Percentiles rank a stretch among this genome's conserved stretches.
These are phyloP conservation scores for Pseudochirops corinnae DNA, from an alignment of 2,797 vertebrate species.

Conservation along the genomic window DNA sequence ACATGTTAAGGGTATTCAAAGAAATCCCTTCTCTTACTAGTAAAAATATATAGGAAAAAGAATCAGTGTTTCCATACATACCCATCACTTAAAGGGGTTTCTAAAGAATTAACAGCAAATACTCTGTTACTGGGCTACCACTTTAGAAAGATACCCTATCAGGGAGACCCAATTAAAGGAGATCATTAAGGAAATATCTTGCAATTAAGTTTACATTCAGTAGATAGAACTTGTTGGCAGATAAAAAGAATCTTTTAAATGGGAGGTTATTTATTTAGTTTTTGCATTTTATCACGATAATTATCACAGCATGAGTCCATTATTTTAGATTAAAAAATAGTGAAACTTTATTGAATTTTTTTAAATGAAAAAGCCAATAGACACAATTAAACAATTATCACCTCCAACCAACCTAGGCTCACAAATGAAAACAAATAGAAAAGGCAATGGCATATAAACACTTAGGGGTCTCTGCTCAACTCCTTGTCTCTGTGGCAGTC, in stretches of 20 bases:
- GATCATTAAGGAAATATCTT: constrained; percentile 82
- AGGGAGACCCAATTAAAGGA: constrained; percentile 78
- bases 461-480: constrained; percentile 60
- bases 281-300: constrained; percentile 78
- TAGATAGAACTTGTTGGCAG: constrained; percentile 78
- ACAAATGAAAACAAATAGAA: constrained; percentile 80
- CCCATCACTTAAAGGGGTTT: constrained; percentile 74
- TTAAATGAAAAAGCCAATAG: constrained; percentile 75
- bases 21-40: constrained; percentile 58
- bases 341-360: constrained; percentile 74
- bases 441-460: constrained; percentile 53
- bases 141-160: constrained; percentile 71
- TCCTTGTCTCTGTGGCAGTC: constrained; percentile 3
- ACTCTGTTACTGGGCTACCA: constrained; percentile 65
- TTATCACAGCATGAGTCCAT: constrained; percentile 78
- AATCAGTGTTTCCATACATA: constrained; percentile 73
- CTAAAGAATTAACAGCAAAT: constrained; percentile 66
- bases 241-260: constrained; percentile 80
- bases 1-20: constrained; percentile 45
- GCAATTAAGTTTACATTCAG: constrained; percentile 81
- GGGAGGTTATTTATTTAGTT: constrained; percentile 67
- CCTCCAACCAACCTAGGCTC: constrained; percentile 71
- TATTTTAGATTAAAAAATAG: constrained; percentile 79
- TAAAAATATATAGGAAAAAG: constrained; percentile 76
- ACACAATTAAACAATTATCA: constrained; percentile 79